These are phyloP conservation scores for Thera obeliscata DNA, from an alignment of 2,888 invertebrate species.

Conservation along the genomic window DNA sequence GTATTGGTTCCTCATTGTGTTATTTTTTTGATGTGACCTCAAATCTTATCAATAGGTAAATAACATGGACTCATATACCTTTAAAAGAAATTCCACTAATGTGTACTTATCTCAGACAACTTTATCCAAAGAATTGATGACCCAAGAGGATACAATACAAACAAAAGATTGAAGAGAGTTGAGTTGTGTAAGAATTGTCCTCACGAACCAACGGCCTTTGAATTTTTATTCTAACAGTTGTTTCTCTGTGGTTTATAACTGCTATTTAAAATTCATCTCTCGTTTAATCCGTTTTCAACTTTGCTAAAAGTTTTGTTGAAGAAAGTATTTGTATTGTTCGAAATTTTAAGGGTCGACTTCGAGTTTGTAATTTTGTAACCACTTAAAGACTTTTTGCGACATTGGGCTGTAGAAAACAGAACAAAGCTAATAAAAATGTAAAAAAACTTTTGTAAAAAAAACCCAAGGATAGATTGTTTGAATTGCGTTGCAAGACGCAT, in stretches of 20 bases:
- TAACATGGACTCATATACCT: too few relatives aligned
- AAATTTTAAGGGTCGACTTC: slow-evolving; percentile 33
- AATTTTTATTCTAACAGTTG: slow-evolving; percentile 48
- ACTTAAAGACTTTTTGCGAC: slow-evolving; percentile 15
- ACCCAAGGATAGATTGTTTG: background rate
- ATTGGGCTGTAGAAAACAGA: slow-evolving; percentile 13
- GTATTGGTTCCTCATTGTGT: too few relatives aligned
- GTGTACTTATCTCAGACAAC: slow-evolving; percentile 51
- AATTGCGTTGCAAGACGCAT: background rate
- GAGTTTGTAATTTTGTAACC: slow-evolving; percentile 20
- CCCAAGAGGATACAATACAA: slow-evolving; percentile 49
- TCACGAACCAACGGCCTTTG: slow-evolving; percentile 49
- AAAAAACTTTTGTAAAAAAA: background rate
- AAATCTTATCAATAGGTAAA: too few relatives aligned
- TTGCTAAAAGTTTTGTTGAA: slow-evolving; percentile 41
- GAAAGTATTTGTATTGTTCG: slow-evolving; percentile 41
- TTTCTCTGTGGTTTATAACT: slow-evolving; percentile 40
- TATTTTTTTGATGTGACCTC: too few relatives aligned
- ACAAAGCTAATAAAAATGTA: background rate
- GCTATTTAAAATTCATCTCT: slow-evolving; percentile 46
- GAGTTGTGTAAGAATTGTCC: slow-evolving; percentile 50
- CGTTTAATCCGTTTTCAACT: slow-evolving; percentile 44
- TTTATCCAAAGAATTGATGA: slow-evolving; percentile 56
- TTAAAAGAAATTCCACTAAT: slow-evolving; percentile 47
- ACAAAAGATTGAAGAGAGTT: slow-evolving; percentile 56